Conservation (phyloP, 2,888 invertebrate species). For the Heliconius ethilla region DNA sequence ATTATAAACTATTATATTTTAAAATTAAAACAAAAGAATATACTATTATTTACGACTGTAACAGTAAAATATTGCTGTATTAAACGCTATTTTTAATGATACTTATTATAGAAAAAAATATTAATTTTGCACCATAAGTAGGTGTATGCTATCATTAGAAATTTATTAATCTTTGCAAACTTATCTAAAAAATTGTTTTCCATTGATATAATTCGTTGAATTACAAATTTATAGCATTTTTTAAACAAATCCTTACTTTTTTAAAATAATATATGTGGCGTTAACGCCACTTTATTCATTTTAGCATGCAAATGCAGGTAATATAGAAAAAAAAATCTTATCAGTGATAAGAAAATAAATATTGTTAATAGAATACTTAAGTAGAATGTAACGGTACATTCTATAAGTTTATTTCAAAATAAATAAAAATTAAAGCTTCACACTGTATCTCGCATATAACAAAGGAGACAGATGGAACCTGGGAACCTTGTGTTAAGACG, state of each 20-base stretch:
- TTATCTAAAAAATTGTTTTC: not conserved
- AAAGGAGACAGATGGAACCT: too few relatives aligned
- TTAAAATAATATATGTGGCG: not conserved
- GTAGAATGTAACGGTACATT: not conserved
- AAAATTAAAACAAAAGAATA: not conserved
- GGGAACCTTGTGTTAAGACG: not conserved
- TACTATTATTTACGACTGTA: not conserved
- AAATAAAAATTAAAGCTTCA: not conserved
- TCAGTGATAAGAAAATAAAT: not conserved
- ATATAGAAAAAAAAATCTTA: constrained; percentile 1
- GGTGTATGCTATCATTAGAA: not conserved
- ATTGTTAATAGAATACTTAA: not conserved
- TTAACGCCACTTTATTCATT: not conserved
- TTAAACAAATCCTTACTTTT: not conserved
- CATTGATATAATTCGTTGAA: not conserved
- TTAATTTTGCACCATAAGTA: not conserved
- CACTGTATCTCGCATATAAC: not conserved
- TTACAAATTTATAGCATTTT: not conserved
- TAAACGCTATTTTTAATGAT: constrained; percentile 1
- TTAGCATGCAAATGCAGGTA: constrained; percentile 21
- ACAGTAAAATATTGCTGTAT: not conserved
- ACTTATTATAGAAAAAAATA: not conserved
- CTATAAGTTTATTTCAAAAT: not conserved
- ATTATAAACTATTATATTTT: not conserved
- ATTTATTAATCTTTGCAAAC: not conserved